Percentiles rank a stretch among this genome's conserved stretches.
phyloP scores from a whole-genome alignment of 2,888 invertebrate genomes.

The Arge pagana region DNA sequence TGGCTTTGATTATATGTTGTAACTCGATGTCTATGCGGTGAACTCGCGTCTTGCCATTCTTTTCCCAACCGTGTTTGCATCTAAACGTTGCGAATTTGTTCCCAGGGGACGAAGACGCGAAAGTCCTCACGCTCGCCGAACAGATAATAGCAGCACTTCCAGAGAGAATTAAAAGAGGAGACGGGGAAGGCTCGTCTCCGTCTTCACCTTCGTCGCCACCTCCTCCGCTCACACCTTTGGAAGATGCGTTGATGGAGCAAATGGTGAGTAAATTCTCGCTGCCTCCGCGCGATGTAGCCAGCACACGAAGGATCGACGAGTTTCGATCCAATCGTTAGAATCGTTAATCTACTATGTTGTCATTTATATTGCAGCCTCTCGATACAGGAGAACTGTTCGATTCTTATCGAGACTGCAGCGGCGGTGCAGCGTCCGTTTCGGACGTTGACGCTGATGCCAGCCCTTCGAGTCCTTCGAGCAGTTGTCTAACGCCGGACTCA shows the following conservation, averaged over 20 bases:
- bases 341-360: constrained; percentile 34
- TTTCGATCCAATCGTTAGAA: too few relatives aligned
- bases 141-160: constrained; percentile 99
- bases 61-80: not conserved
- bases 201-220: constrained; percentile 54
- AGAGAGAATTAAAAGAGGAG: constrained; percentile 85
- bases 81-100: constrained; percentile 40
- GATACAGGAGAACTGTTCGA: constrained; percentile 55
- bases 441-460: constrained; percentile 55
- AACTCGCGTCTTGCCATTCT: not conserved
- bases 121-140: constrained; percentile 91
- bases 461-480: constrained; percentile 56
- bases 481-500: constrained; percentile 71
- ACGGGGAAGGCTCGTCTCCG: constrained; percentile 55
- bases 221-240: constrained; percentile 51
- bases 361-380: constrained; percentile 49
- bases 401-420: constrained; percentile 55
- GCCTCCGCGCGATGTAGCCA: too few relatives aligned
- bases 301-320: too few relatives aligned
- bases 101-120: constrained; percentile 90
- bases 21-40: not conserved
- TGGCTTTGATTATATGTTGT: constrained; percentile 18
- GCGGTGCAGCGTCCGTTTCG: constrained; percentile 55
- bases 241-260: constrained; percentile 58
- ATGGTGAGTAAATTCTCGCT: constrained; percentile 55